Percentiles rank a stretch among this genome's conserved stretches.
Conservation (phyloP, 2,113 vertebrate species). For the Turnix velox region DNA sequence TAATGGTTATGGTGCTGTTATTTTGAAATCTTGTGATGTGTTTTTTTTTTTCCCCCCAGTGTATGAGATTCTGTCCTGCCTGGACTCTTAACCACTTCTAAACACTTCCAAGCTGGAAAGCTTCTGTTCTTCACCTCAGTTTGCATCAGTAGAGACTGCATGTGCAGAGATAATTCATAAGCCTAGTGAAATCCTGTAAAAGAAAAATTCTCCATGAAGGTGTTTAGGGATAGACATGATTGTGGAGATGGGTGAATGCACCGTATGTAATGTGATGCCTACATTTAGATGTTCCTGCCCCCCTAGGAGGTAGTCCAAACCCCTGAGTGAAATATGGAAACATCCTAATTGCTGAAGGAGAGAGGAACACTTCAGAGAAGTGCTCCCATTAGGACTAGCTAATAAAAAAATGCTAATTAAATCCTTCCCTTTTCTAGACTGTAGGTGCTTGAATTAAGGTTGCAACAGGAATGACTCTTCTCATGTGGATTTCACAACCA, state of each 20-base stretch:
- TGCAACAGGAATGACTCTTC: neutral
- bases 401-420: constrained; percentile 10
- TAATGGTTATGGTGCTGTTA: neutral
- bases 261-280: neutral
- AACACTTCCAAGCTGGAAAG: neutral
- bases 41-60: neutral
- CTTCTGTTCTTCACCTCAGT: neutral
- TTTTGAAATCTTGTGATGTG: neutral
- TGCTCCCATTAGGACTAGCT: neutral
- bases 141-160: neutral
- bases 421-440: constrained; percentile 5
- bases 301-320: neutral
- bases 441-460: neutral
- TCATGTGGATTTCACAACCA: neutral
- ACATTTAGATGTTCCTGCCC: neutral
- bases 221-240: neutral
- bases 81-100: neutral
- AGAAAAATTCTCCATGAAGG: neutral
- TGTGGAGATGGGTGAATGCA: neutral
- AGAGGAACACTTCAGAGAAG: neutral
- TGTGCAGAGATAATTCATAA: neutral
- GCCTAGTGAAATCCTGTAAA: neutral
- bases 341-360: neutral
- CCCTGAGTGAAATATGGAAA: neutral
- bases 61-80: neutral